Conservation (phyloP, 92 coral and sea anemone species). For the Epizoanthus fatuus region DNA sequence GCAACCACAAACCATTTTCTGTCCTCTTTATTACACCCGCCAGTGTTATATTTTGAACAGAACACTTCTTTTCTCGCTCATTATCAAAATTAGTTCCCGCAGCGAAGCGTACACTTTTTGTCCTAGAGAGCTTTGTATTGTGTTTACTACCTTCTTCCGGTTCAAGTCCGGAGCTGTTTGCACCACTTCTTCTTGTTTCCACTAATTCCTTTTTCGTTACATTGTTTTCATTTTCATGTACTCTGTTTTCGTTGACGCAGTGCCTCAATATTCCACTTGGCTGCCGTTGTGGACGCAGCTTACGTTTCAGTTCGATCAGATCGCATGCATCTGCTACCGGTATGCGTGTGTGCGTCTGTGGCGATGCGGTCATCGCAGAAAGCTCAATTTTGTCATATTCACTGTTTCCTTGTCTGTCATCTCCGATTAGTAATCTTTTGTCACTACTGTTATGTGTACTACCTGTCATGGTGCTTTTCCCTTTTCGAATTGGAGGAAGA, state of each 20-base stretch:
- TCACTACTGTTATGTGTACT: background rate
- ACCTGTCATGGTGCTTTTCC: background rate
- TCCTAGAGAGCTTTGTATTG: constrained; percentile 2
- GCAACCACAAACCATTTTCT: background rate
- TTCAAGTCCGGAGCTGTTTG: background rate
- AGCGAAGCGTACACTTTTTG: constrained; percentile 55
- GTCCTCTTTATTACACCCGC: background rate
- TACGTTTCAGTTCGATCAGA: constrained; percentile 63
- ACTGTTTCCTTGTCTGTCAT: background rate
- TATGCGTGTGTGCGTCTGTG: background rate
- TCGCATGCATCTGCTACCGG: constrained; percentile 74
- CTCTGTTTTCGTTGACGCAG: background rate
- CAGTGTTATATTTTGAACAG: background rate
- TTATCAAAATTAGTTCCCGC: constrained; percentile 56
- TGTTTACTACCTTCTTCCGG: constrained; percentile 23
- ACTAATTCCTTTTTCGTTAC: background rate
- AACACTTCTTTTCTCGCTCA: constrained; percentile 2
- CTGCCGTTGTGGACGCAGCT: background rate
- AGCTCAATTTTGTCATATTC: background rate
- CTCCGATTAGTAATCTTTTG: background rate
- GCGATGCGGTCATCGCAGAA: background rate
- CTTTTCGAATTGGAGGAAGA: background rate
- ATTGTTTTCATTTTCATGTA: background rate
- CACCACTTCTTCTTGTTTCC: background rate
- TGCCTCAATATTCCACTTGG: background rate